Evolutionary conservation across 2,797 vertebrate genomes (phyloP), one percentile per base, ranked within the genome.

Genomic region (Petrocephalus schoutedeni): DNA sequence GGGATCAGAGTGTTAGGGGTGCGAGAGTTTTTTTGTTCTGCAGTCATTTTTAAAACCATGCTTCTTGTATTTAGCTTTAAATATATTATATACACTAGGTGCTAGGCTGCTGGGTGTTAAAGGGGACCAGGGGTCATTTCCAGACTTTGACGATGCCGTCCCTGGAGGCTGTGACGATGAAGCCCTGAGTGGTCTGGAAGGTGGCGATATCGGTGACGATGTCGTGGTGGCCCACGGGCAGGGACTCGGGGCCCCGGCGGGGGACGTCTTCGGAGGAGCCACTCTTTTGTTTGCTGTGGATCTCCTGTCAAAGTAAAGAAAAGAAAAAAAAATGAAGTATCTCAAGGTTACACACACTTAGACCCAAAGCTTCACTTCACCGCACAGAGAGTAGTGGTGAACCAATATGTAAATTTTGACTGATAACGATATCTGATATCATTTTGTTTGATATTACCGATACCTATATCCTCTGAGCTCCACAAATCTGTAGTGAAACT

Each of bases 131-230:
- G 36, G 54, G 74, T 95, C 93, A 99, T 91, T 99, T 99, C 98
- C 98, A 99, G 16, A 99, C 98, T 93, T 99, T 99, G 88, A 99
- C 98, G 53, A 99, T 99, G 12, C 98, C 98, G 89, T 99, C 98
- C 89, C 98, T 94, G 85, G 98, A 99, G 0, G 98, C 97, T 1
- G 98, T 99, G 87, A 99, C 97, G 89, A 99, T 99, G 95, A 99
- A 99, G 88, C 98, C 98, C 93, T 99, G 98, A 0, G 98, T 99
- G 8, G 98, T 99, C 95, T 99, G 98, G 91, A 99, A 99, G 87
- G 98, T 99, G 83, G 98, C 98, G 0, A 99, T 95, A 90, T 99
- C 98, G 0, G 98, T 99, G 93, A 99, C 97, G 91, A 99, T 99
- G 91, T 99, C 98, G 2, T 99, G 98, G 89, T 99, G 98, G 56